Percentiles rank a stretch among this genome's conserved stretches.
Conservation (phyloP, 2,797 vertebrate genomes). For the Coendou prehensilis region DNA sequence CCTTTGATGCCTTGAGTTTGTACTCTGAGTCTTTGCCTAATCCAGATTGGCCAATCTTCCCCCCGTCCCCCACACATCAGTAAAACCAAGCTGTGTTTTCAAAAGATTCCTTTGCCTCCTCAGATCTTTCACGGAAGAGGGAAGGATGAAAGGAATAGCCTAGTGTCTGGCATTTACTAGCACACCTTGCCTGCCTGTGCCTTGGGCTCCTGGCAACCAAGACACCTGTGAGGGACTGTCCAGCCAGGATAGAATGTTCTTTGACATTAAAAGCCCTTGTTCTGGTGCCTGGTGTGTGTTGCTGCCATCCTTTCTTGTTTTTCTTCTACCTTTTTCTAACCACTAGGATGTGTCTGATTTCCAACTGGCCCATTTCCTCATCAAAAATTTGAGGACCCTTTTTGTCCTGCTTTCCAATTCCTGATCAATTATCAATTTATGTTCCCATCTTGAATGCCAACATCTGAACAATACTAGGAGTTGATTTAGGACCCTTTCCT, state of each 20-base stretch:
- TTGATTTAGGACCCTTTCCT: neutral
- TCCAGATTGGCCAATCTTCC: neutral
- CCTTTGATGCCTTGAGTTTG: neutral
- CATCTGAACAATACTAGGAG: neutral
- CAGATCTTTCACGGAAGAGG: neutral
- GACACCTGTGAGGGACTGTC: neutral
- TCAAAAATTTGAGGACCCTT: neutral
- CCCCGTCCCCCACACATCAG: neutral
- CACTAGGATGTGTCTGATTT: neutral
- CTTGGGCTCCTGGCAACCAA: neutral
- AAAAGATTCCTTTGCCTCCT: neutral
- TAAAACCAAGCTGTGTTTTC: neutral
- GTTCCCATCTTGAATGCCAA: constrained; percentile 22
- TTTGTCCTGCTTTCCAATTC: neutral
- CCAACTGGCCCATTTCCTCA: neutral
- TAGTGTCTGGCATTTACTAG: neutral
- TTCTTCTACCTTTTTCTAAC: neutral
- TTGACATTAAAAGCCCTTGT: neutral
- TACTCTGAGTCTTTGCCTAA: neutral
- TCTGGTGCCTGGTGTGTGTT: no score
- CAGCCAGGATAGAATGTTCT: neutral
- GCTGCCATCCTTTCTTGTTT: neutral
- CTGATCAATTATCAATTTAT: neutral
- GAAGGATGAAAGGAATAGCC: neutral
- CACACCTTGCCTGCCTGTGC: neutral